Evolutionary conservation across 2,888 invertebrate species (phyloP), one percentile per base, ranked within the genome.

Genomic region (Drosophila pseudotalamancana): DNA sequence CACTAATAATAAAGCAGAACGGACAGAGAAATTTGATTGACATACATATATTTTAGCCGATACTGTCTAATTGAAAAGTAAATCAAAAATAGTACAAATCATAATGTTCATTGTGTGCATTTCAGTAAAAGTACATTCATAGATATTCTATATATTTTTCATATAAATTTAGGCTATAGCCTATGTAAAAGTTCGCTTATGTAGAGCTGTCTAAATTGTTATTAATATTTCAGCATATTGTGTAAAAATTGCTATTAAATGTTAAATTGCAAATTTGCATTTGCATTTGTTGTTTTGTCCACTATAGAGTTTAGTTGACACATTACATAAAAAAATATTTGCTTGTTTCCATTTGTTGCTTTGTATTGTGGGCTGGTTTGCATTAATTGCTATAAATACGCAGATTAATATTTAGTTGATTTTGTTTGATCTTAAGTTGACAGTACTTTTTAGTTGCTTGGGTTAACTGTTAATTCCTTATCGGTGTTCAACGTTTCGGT

Each of bases 401-500:
- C 25, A 27, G 35, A 60, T 32, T 37, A 59, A 27, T 65, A 49
- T 61, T 66, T 85, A 64, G 70, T 84, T 66, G 27, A 61, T 49
- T 70, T 40, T 37, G 54, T 62, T 74, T 43, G 40, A 42, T 40
- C 72, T 59, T 32, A 65, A 56, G 55, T 45, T 46, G 56, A 73
- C 68, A 74, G 72, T 77, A 65, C 66, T 51, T 48, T 48, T 85
- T 51, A 62, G 68, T 61, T 65, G 32, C 39, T 27, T 16, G 39
- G n/a, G 64, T 64, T 67, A 65, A 56, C 55, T 59, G 50, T 72
- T 60, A 72, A 79, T 79, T 86, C 70, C 72, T 71, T 60, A 69
- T 87, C 88, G 88, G 84, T 87, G 84, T 82, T 74, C 76, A 72
- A 66, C 51, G 70, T 73, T 81, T 46, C 59, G 37, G 56, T 55